Percentiles rank a stretch among this genome's conserved stretches.
Evolutionary conservation across 2,113 vertebrate genomes (phyloP).

Genomic region (Lichenostomus cassidix): DNA sequence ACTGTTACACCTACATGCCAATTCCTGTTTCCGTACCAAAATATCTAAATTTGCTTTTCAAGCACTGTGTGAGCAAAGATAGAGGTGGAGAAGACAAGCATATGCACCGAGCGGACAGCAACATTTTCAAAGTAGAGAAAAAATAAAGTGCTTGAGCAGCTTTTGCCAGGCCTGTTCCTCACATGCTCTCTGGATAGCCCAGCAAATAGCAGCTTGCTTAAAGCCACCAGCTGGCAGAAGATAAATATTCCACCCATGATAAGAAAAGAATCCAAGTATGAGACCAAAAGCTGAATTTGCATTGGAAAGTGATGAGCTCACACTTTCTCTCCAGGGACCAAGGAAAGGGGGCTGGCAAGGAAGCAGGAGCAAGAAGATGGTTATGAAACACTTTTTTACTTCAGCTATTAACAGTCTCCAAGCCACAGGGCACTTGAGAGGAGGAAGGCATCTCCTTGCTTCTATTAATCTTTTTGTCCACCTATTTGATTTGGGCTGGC

Average conservation of each 20-base stretch:
- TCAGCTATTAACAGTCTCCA: constrained; percentile 59
- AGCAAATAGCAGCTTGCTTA: constrained; percentile 16
- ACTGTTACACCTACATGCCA: neutral
- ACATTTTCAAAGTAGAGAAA: neutral
- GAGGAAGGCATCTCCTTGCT: constrained; percentile 51
- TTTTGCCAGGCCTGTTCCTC: constrained; percentile 3
- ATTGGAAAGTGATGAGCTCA: constrained; percentile 73
- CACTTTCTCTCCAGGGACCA: constrained; percentile 56
- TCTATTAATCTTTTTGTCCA: constrained; percentile 61
- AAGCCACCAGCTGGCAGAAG: constrained; percentile 18
- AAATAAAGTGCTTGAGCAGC: neutral
- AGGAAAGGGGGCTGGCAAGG: constrained; percentile 38
- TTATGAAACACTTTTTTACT: constrained; percentile 53
- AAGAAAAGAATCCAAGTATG: constrained; percentile 58
- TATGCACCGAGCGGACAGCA: neutral
- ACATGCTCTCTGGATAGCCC: neutral
- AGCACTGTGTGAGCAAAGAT: neutral
- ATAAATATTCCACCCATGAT: constrained; percentile 65
- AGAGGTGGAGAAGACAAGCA: neutral
- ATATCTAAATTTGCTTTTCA: neutral
- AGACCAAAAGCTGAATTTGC: constrained; percentile 58
- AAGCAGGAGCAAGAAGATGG: constrained; percentile 2
- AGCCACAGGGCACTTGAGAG: constrained; percentile 49
- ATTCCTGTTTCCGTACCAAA: neutral
- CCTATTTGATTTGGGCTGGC: constrained; percentile 45